These are phyloP conservation scores for Azorinus chamasolen DNA, from an alignment of 2,888 invertebrate species.

Conservation along the genomic window DNA sequence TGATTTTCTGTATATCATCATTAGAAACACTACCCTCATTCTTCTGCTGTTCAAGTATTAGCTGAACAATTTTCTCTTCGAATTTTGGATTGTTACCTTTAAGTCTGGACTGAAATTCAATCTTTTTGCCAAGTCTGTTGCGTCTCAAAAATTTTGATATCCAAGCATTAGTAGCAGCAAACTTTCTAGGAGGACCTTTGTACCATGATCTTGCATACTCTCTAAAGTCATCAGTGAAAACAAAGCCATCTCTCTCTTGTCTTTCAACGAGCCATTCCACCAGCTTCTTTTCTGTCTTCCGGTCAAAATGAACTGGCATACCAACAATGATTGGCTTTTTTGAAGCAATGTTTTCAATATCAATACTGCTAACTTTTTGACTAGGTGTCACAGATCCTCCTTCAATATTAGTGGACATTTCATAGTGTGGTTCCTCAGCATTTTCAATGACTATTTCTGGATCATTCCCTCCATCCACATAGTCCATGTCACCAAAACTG, in stretches of 20 bases:
- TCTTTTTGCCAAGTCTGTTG: conserved; percentile 44
- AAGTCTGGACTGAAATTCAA: conserved; percentile 56
- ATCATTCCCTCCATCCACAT: conserved; percentile 6
- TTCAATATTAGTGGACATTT: conserved; percentile 4
- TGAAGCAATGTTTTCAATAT: conserved; percentile 35
- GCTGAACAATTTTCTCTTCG: conserved; percentile 53
- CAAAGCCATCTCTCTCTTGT: conserved; percentile 53
- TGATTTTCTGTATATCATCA: conserved; percentile 61
- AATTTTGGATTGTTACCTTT: conserved; percentile 59
- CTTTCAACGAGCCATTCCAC: conserved; percentile 55
- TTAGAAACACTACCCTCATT: conserved; percentile 62
- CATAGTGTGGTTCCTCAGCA: conserved; percentile 53
- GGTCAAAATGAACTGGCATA: conserved; percentile 50
- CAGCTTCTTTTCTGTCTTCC: conserved; percentile 55
- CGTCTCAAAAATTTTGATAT: conserved; percentile 51
- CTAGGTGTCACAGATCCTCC: background rate
- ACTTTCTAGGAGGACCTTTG: conserved; percentile 52
- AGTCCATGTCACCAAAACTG: conserved; percentile 11
- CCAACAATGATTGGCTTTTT: conserved; percentile 58
- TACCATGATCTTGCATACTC: conserved; percentile 56
- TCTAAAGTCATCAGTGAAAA: conserved; percentile 62
- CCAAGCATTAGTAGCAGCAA: conserved; percentile 65
- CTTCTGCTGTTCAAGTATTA: conserved; percentile 49
- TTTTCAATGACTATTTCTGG: conserved; percentile 57
- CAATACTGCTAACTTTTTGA: background rate